These are phyloP conservation scores for Tamandua tetradactyla DNA, from an alignment of 2,797 vertebrate species.

Conservation along the genomic window DNA sequence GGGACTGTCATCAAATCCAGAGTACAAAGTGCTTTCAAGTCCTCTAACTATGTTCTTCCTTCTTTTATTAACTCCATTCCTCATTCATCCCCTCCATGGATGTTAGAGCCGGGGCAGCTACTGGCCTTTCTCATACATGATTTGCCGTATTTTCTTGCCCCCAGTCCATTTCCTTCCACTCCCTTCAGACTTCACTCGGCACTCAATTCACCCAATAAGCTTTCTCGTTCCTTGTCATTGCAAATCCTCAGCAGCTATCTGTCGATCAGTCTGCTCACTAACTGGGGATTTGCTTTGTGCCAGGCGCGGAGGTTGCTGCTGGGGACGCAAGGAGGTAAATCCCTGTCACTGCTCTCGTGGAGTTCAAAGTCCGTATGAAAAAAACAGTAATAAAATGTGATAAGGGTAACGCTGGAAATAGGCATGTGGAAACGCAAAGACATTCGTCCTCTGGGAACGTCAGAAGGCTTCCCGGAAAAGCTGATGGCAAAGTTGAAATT, in stretches of 20 bases:
- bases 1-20: not conserved
- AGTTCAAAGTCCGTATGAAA: conserved; percentile 59
- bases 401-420: not conserved
- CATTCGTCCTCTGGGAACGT: not conserved
- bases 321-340: not conserved
- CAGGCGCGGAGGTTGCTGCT: not conserved
- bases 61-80: not conserved
- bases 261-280: not conserved
- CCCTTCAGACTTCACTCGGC: not conserved
- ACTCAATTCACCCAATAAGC: not conserved
- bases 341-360: not conserved
- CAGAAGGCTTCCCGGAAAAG: conserved; percentile 34
- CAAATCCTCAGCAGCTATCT: not conserved
- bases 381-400: conserved; percentile 34
- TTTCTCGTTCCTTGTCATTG: not conserved
- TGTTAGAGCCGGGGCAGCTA: not conserved
- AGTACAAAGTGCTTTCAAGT: not conserved
- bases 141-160: not conserved
- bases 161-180: not conserved
- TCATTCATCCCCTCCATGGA: not conserved
- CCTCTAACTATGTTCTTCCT: not conserved
- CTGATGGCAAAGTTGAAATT: not conserved
- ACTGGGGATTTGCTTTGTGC: not conserved
- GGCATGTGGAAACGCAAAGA: not conserved
- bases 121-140: not conserved